Evolutionary conservation across 2,113 vertebrate species (phyloP).

Genomic region (Ameiurus melas): DNA sequence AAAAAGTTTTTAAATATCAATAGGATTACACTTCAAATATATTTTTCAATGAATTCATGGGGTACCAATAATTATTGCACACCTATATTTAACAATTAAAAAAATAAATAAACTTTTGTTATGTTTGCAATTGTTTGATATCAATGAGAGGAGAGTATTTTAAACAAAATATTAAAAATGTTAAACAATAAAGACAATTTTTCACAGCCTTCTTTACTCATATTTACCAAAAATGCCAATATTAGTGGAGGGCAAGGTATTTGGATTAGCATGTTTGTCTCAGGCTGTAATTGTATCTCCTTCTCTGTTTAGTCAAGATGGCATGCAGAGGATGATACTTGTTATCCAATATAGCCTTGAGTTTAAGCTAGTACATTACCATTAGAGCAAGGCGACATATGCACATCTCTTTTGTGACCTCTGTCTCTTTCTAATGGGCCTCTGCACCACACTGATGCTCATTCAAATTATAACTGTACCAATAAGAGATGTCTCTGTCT

Average conservation of each 20-base stretch:
- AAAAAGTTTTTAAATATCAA: no score
- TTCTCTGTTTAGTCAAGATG: conserved; percentile 6
- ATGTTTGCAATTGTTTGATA: no score
- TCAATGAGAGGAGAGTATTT: no score
- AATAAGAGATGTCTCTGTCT: conserved; percentile 65
- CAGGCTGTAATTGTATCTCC: background rate
- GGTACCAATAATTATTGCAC: no score
- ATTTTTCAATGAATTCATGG: no score
- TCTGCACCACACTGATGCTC: conserved; percentile 49
- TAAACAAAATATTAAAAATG: no score
- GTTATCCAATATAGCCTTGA: background rate
- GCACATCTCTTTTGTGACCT: conserved; percentile 49
- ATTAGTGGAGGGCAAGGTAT: background rate
- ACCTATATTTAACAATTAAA: no score
- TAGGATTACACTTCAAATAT: no score
- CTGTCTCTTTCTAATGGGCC: conserved; percentile 52
- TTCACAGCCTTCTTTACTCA: no score
- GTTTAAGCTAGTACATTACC: conserved; percentile 24
- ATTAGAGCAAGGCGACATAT: conserved; percentile 41
- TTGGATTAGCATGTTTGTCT: background rate
- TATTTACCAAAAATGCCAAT: no score
- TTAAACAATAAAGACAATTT: no score
- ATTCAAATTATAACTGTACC: conserved; percentile 69
- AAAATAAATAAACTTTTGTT: no score
- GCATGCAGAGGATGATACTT: conserved; percentile 36